phyloP scores from a whole-genome alignment of 2,888 invertebrate genomes.

The Orthonychiurus folsomi region DNA sequence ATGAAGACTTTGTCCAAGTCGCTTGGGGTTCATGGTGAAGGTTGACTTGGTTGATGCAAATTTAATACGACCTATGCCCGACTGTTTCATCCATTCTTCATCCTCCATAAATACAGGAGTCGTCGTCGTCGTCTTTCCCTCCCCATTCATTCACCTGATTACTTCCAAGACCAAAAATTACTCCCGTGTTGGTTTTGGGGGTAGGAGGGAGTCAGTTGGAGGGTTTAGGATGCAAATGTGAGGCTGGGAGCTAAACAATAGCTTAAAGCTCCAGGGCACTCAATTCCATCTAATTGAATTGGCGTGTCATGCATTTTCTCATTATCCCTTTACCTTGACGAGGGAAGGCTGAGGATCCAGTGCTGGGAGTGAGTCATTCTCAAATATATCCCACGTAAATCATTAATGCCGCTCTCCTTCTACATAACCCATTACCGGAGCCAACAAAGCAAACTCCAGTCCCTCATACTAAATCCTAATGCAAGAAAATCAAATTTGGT shows the following conservation, averaged over 20 bases:
- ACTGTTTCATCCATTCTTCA: no score
- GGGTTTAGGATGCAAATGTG: no score
- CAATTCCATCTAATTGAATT: conserved; percentile 29
- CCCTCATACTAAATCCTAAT: no score
- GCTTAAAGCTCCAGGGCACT: conserved; percentile 23
- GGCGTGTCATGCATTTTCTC: conserved; percentile 30
- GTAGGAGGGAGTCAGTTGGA: no score
- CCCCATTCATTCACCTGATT: no score
- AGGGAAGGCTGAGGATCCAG: conserved; percentile 3
- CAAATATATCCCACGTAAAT: background rate
- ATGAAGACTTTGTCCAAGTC: conserved; percentile 29
- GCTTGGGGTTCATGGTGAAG: conserved; percentile 27
- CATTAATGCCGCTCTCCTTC: background rate
- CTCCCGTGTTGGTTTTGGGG: no score
- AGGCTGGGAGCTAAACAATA: conserved; percentile 23
- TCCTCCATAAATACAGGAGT: no score
- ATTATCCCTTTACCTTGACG: conserved; percentile 17
- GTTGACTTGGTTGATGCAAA: conserved; percentile 25
- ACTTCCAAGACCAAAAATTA: no score
- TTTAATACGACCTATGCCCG: conserved; percentile 26
- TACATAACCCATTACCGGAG: background rate
- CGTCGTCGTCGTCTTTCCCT: no score
- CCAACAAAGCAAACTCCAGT: background rate
- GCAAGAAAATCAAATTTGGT: background rate
- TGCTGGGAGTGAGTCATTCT: background rate